Base-by-base conservation (phyloP, 2,888 invertebrate species). In the Tipula unca region DNA sequence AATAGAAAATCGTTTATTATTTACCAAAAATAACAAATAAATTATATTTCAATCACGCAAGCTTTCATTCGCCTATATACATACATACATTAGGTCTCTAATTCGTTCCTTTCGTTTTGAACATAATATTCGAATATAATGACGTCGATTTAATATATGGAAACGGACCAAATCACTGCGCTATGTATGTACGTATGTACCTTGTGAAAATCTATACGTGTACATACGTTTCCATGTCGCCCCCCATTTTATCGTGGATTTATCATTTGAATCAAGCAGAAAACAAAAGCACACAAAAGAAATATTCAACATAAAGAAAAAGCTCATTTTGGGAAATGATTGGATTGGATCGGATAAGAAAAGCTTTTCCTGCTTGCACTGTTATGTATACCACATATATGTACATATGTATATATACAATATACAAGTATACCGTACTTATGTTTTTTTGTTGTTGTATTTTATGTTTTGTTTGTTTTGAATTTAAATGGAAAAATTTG, bases 1-100 rank as follows among this genome's bases (percentile, higher is more conserved):
- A 69, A 69, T 69, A 69, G 69, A 69, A 69, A 69, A 69, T 69
- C 69, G 69, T 69, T 69, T 69, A 69, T 69, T 69, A 69, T 69
- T 69, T 69, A 69, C 69, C 25, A 69, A 69, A 69, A 69, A 69
- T 69, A 69, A 69, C 69, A 69, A 69, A 69, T 69, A 69, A 69
- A 69, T 69, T 69, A 69, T 69, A 69, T 69, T 69, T 69, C 69
- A 69, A 25, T 69, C 69, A 69, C 69, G 69, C 69, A 69, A 69
- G 69, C 69, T 69, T 69, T 69, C 25, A 69, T 69, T 25, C 69
- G 69, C 69, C 8, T 69, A 13, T 54, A 25, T 13, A 17, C 8
- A 69, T 69, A 17, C 17, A 54, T 8, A 54, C 1, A 54, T 17
- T 48, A 54, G 6, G 32, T 6, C 4, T 8, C 17, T 54, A 54